Evolutionary conservation across 1,140 invertebrate species (phyloP).

Genomic region (Drosophila kikkawai): DNA sequence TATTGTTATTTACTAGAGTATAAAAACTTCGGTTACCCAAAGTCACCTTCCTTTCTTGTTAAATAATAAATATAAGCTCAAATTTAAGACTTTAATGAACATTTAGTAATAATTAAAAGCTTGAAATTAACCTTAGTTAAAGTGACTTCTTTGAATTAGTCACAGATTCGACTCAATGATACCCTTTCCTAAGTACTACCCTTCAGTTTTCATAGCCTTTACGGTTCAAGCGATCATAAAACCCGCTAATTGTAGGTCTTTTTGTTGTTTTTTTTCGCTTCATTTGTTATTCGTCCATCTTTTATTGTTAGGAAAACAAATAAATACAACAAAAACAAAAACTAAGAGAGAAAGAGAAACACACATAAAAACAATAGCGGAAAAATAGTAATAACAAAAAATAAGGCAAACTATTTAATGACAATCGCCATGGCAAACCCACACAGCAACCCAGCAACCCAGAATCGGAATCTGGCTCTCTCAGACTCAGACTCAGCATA

Average conservation of each 20-base stretch:
- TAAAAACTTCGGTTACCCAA: no score
- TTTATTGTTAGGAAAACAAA: conserved; percentile 67
- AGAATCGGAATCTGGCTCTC: conserved; percentile 41
- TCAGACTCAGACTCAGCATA: conserved; percentile 52
- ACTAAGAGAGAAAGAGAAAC: background rate
- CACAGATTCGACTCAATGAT: background rate
- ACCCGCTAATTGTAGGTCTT: conserved; percentile 69
- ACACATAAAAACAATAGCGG: conserved; percentile 27
- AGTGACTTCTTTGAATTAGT: background rate
- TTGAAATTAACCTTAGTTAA: background rate
- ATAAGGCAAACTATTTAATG: conserved; percentile 63
- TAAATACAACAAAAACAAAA: conserved; percentile 7
- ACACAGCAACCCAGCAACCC: conserved; percentile 6
- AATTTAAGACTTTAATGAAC: background rate
- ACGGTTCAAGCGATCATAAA: conserved; percentile 15
- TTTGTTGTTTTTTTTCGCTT: conserved; percentile 18
- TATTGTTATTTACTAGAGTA: no score
- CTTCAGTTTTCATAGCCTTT: background rate
- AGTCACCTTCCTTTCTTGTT: no score
- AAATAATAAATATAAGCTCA: background rate
- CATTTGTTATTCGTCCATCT: conserved; percentile 45
- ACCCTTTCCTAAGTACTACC: conserved; percentile 10
- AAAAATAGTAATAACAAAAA: conserved; percentile 41
- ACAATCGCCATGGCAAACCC: conserved; percentile 27
- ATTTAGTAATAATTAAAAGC: background rate